Evolutionary conservation across 1,140 invertebrate genomes (phyloP).

Genomic region (Diachasma alloeum): DNA sequence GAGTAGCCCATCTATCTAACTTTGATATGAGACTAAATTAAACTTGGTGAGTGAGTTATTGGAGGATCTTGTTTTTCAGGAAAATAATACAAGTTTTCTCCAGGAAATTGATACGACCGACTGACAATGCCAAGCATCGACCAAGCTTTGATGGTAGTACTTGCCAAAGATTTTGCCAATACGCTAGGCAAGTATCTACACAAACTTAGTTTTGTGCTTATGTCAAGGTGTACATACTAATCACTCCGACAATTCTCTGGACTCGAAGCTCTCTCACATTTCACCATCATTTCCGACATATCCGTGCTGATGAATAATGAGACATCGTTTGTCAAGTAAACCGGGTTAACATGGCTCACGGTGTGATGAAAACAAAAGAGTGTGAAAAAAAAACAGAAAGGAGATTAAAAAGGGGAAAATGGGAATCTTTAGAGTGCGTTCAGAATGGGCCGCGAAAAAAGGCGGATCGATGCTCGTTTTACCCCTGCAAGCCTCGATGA

Average conservation of each 20-base stretch:
- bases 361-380: neutral
- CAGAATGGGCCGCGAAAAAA: neutral
- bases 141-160: neutral
- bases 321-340: neutral
- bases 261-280: neutral
- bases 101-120: neutral
- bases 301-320: neutral
- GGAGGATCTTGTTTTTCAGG: neutral
- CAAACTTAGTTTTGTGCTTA: too few relatives aligned
- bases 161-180: neutral
- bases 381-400: neutral
- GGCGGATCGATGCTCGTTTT: constrained; percentile 1
- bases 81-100: neutral
- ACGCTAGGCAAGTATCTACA: neutral
- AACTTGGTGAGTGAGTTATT: neutral
- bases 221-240: too few relatives aligned
- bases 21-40: neutral
- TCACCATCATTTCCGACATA: neutral
- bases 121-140: neutral
- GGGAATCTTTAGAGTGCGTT: neutral
- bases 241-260: neutral
- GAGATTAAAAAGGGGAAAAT: neutral
- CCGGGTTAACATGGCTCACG: neutral
- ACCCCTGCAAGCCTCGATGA: neutral
- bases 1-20: neutral